phyloP scores from a whole-genome alignment of 2,888 invertebrate genomes.

The Ophioninae sp. region DNA sequence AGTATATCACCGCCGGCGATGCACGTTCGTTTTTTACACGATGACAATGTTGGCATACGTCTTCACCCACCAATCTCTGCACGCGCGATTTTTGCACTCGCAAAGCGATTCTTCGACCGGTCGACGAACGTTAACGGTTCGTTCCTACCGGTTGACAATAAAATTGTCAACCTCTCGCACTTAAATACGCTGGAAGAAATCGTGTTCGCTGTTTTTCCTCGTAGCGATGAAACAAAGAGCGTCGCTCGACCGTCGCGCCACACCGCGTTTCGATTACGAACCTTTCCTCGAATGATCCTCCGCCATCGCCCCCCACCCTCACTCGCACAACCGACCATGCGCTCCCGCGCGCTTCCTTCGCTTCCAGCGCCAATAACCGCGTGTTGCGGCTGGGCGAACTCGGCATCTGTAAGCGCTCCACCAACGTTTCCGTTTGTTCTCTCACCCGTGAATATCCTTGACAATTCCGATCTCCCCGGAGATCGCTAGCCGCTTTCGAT shows the following conservation, averaged over 20 bases:
- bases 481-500: background rate
- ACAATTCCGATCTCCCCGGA: background rate
- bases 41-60: conserved; percentile 10
- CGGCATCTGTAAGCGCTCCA: conserved; percentile 43
- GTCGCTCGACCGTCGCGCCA: conserved; percentile 76
- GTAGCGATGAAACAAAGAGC: conserved; percentile 78
- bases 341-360: conserved; percentile 40
- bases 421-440: conserved; percentile 58
- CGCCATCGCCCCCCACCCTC: background rate
- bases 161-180: conserved; percentile 64
- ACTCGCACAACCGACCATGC: conserved; percentile 50
- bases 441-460: background rate
- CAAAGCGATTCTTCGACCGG: background rate
- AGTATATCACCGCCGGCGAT: background rate
- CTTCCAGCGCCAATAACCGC: conserved; percentile 57
- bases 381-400: conserved; percentile 42
- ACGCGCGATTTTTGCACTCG: conserved; percentile 1
- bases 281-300: conserved; percentile 30
- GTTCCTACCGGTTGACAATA: conserved; percentile 46
- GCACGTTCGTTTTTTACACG: conserved; percentile 53
- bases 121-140: conserved; percentile 8
- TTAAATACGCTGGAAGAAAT: conserved; percentile 21
- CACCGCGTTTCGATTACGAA: conserved; percentile 61
- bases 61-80: background rate
- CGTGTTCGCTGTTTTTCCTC: conserved; percentile 68